A percentile compares a stretch with the other conserved stretches of the same genome.
These are phyloP conservation scores for Clarias fuscus DNA, from an alignment of 2,797 vertebrate genomes.

Conservation along the genomic window DNA sequence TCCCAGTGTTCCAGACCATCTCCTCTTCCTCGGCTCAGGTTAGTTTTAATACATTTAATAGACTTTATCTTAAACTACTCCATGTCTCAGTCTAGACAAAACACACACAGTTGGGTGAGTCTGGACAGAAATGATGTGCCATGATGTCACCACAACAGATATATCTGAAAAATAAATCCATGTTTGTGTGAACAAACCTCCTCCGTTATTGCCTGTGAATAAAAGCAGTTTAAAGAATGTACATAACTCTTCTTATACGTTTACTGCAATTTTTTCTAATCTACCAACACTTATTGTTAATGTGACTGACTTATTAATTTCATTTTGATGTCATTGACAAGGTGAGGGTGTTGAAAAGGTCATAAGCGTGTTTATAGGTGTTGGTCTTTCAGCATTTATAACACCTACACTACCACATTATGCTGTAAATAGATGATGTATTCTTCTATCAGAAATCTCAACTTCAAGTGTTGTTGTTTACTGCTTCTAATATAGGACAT, in stretches of 20 bases:
- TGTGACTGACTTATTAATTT: not conserved
- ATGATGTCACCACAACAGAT: not conserved
- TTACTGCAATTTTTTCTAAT: too few species aligned
- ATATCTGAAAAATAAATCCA: not conserved
- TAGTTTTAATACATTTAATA: slow-evolving; percentile 52
- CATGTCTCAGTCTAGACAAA: not conserved
- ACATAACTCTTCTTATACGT: not conserved
- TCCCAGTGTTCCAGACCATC: slow-evolving; percentile 74
- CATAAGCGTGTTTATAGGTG: not conserved
- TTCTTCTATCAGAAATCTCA: not conserved
- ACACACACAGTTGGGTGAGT: not conserved
- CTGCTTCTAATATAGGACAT: not conserved
- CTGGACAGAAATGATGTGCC: not conserved
- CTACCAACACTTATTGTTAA: not conserved
- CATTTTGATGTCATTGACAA: not conserved
- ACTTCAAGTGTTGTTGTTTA: not conserved
- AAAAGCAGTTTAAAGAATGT: not conserved
- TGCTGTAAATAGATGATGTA: not conserved
- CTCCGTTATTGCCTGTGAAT: not conserved
- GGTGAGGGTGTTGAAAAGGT: too few species aligned
- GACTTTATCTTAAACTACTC: not conserved
- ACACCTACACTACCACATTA: not conserved
- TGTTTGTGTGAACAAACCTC: not conserved
- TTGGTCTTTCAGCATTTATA: not conserved
- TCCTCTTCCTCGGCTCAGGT: slow-evolving; percentile 83